A percentile compares a stretch with the other conserved stretches of the same genome.
Conservation (phyloP, 2,888 invertebrate species). For the Carpatolechia fugitivella region DNA sequence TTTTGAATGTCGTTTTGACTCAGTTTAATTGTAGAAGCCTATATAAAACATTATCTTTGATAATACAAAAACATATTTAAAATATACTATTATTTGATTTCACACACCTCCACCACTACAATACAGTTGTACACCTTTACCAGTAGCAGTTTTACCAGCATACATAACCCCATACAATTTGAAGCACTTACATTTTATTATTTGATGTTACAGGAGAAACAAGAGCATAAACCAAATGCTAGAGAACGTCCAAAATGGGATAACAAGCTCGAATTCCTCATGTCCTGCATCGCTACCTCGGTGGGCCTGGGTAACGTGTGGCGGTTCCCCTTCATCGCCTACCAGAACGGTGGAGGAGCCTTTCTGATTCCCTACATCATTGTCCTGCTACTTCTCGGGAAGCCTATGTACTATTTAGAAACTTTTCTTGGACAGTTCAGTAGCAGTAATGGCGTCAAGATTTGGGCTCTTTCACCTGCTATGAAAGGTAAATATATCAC, state of each 20-base stretch:
- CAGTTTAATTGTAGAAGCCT: no score
- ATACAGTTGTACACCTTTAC: no score
- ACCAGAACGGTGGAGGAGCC: conserved; percentile 86
- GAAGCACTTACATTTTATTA: no score
- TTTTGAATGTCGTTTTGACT: no score
- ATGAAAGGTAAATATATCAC: conserved; percentile 82
- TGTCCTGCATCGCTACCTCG: conserved; percentile 86
- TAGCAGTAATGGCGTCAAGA: conserved; percentile 87
- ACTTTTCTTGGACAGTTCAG: conserved; percentile 91
- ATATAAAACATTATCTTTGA: no score
- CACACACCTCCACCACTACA: no score
- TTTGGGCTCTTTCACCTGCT: conserved; percentile 83
- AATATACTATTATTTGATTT: no score
- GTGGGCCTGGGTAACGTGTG: conserved; percentile 87
- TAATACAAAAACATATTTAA: no score
- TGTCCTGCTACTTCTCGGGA: conserved; percentile 83
- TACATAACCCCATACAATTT: no score
- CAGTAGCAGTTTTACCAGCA: no score
- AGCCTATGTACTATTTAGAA: conserved; percentile 91
- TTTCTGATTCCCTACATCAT: conserved; percentile 86
- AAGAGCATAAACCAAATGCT: background rate
- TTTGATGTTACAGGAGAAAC: no score
- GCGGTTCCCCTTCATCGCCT: conserved; percentile 81
- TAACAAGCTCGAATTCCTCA: conserved; percentile 84
- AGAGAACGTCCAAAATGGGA: conserved; percentile 77